A percentile compares a stretch with the other conserved stretches of the same genome.
These are phyloP conservation scores for Pteronotus mesoamericanus DNA, from an alignment of 2,797 vertebrate species.

Conservation along the genomic window DNA sequence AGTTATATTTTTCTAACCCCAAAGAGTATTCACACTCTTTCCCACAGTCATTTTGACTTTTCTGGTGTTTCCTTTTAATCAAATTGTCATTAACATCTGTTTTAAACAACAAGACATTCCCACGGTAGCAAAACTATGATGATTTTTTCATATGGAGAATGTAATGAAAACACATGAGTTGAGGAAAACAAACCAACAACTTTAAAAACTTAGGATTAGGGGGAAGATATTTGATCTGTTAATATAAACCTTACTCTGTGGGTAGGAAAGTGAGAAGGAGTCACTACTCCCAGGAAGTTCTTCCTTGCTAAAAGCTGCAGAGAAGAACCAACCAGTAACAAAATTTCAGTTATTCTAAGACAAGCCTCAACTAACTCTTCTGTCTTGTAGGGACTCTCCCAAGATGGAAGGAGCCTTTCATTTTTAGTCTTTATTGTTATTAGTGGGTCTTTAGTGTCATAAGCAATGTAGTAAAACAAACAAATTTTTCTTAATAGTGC, in stretches of 20 bases:
- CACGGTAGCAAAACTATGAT: conserved; percentile 55
- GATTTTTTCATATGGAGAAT: conserved; percentile 58
- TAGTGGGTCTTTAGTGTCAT: background rate
- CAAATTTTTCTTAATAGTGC: background rate
- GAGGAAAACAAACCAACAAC: background rate
- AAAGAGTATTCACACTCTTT: conserved; percentile 58
- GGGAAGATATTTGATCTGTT: background rate
- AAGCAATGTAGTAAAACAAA: background rate
- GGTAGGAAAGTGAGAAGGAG: background rate
- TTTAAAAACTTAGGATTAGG: background rate
- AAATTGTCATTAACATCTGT: conserved; percentile 71
- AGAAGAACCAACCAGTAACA: background rate
- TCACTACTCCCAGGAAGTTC: background rate
- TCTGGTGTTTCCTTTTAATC: conserved; percentile 50
- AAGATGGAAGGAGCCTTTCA: background rate
- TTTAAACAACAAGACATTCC: conserved; percentile 53
- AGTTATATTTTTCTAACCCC: conserved; percentile 51
- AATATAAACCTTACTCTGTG: background rate
- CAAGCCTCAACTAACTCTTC: background rate
- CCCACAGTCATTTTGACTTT: conserved; percentile 63
- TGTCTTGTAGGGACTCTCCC: background rate
- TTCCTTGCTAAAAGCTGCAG: background rate
- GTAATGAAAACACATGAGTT: background rate
- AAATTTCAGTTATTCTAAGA: background rate
- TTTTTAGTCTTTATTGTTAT: background rate